Evolutionary conservation across 2,113 vertebrate genomes (phyloP), one percentile per base, ranked within the genome.

Genomic region (Zapornia atra): DNA sequence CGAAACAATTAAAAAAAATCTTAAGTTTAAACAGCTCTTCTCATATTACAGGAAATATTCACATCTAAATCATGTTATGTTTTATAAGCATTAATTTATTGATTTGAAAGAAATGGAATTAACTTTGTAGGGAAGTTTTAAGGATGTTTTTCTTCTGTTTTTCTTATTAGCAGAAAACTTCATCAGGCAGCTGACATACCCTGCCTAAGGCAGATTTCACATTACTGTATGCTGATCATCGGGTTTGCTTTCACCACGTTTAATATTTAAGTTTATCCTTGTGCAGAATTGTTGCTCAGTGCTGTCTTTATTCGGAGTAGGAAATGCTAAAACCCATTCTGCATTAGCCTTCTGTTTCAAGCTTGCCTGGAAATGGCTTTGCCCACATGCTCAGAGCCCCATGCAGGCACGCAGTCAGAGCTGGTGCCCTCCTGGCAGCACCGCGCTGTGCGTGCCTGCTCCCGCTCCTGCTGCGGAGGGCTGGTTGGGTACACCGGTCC

Each of bases 401-500:
- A 34, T 19, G 28, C 29, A 21, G 53, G 11, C 0, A 0, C 42
- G 73, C n/a, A 11, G 34, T 28, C 2, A 3, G 59, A 40, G 42
- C 69, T n/a, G 65, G 9, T 17, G 15, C 56, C 31, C 24, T 84
- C 11, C 56, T 15, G 0, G 1, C 29, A 10, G 34, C 2, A 3
- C 64, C 1, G 0, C 18, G 60, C 64, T 11, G 4, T 16, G 44
- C 69, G 38, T 53, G 36, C 17, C 54, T 15, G 5, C 7, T 44
- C n/a, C 28, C 21, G 33, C 59, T 56, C 36, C 63, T 17, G 18
- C 78, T n/a, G 12, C 33, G 7, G 16, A 34, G 53, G 28, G 34
- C 28, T 28, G 21, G 8, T n/a, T 51, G 68, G 42, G 15, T 12
- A 6, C 0, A 0, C 33, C 8, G 1, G 12, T 18, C 38, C 0